phyloP scores from a whole-genome alignment of 2,113 vertebrate species.

The Coptodon rendalli region DNA sequence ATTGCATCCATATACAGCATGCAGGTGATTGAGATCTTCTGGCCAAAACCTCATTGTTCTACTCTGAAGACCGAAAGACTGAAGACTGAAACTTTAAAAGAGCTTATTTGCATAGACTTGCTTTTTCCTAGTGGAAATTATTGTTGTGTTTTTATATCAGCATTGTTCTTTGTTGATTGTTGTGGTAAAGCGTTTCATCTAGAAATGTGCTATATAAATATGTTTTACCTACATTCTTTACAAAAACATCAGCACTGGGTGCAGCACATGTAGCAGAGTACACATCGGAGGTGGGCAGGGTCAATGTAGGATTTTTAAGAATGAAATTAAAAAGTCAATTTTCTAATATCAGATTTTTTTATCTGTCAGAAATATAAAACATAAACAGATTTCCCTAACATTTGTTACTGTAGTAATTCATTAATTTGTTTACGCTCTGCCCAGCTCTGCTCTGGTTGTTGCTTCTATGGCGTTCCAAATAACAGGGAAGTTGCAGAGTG shows the following conservation, averaged over 20 bases:
- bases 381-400: background rate
- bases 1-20: background rate
- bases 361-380: background rate
- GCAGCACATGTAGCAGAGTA: background rate
- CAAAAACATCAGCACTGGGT: background rate
- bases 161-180: background rate
- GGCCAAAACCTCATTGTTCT: background rate
- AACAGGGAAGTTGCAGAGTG: background rate
- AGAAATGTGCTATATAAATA: background rate
- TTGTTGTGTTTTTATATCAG: background rate
- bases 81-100: background rate
- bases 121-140: background rate
- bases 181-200: background rate
- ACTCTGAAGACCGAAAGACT: background rate
- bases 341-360: background rate
- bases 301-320: background rate
- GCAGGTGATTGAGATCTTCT: background rate
- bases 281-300: background rate
- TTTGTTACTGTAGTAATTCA: background rate
- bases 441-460: background rate
- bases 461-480: background rate
- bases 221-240: background rate
- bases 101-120: background rate
- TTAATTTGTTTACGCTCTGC: too few relatives aligned
- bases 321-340: background rate